Base-by-base conservation (phyloP, 1,140 invertebrate genomes). In the Pantala flavescens region DNA sequence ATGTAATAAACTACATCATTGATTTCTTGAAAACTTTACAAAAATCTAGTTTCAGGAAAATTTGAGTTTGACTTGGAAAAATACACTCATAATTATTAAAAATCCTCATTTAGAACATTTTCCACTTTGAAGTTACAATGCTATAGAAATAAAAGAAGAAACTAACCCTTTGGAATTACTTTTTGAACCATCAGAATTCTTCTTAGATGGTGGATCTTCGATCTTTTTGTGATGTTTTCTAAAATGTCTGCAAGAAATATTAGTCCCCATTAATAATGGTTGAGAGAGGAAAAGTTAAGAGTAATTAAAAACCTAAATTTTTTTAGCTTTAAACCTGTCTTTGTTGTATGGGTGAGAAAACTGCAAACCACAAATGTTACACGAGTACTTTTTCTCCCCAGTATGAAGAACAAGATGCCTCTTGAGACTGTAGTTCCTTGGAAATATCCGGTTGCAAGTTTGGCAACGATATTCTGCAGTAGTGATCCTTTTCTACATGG, bases 261-360 rank as follows among this genome's bases (percentile, higher is more conserved):
- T 63, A 63, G 12, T 19, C 3, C 49, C 3, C 1, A 19, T 63
- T 63, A 19, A 7, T 63, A 3, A 7, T 5, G 12, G 3, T 19
- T 63, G 49, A 19, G 12, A 63, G n/a, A 63, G 12, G 3, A 63
- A 63, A 63, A 63, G n/a, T 3, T 63, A 3, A 14, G 12, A 14
- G n/a, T 63, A 63, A 14, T 3, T 63, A 14, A 63, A 7, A 7
- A 1, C 3, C 3, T 63, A 63, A 5, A 63, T 7, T 63, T 63
- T 63, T 63, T 7, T 7, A 63, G 12, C 49, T 21, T 7, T 12
- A 21, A 19, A 78, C 78, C 80, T 78, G 73, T 80, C 82, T 21
- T 81, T 80, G 76, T 82, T 84, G 76, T 84, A 81, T 7, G 83
- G 78, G 79, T 85, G 79, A 74, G 83, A 79, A 77, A 84, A 85